These are phyloP conservation scores for Aspidapion aeneum DNA, from an alignment of 2,888 invertebrate species.

Conservation along the genomic window DNA sequence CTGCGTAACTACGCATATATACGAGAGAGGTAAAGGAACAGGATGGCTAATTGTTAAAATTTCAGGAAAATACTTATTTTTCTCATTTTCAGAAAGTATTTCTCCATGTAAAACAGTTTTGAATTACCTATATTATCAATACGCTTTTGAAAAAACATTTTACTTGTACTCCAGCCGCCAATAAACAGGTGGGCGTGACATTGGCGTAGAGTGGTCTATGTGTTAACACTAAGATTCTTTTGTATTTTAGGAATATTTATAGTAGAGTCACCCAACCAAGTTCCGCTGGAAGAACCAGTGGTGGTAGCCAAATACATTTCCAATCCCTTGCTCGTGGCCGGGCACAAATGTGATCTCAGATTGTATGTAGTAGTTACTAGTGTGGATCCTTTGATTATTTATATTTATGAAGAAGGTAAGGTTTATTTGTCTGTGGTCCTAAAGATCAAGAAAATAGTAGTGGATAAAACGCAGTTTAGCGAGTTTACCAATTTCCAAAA, in stretches of 20 bases:
- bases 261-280: slow-evolving; percentile 58
- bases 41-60: no score
- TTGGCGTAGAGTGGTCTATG: no score
- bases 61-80: no score
- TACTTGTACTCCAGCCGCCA: no score
- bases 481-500: no score
- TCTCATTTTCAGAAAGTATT: no score
- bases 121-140: no score
- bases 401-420: slow-evolving; percentile 86
- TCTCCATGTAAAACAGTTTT: no score
- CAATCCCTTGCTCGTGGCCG: slow-evolving; percentile 83
- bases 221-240: background rate
- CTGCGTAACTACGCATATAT: no score
- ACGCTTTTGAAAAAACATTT: no score
- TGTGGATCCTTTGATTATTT: slow-evolving; percentile 90
- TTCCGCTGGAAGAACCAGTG: slow-evolving; percentile 86
- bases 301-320: slow-evolving; percentile 89
- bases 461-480: background rate
- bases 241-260: slow-evolving; percentile 44
- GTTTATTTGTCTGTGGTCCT: slow-evolving; percentile 1
- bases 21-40: no score
- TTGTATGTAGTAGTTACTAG: slow-evolving; percentile 93
- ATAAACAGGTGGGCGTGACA: no score
- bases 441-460: background rate
- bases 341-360: slow-evolving; percentile 94